Base-by-base conservation (phyloP, 1,140 invertebrate species). In the Araneus ventricosus region DNA sequence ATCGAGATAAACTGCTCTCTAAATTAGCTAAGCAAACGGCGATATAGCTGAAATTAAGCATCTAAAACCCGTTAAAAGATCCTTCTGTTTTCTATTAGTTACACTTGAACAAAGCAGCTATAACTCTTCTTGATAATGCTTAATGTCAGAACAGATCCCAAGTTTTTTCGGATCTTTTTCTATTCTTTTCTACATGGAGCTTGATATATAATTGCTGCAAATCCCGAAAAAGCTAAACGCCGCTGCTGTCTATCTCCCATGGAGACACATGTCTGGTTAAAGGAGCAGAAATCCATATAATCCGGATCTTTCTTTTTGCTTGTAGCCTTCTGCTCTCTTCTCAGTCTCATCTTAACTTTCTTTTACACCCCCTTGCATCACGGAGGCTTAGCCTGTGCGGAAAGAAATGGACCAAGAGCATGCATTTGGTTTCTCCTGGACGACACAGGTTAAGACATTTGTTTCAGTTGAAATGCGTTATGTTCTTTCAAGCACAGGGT, bases 191-290 rank as follows among this genome's bases (percentile, higher is more conserved):
- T 24, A 20, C 59, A 24, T n/a, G 59, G 30, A 30, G 30, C 70
- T 37, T 75, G 70, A 75, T 75, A 75, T 75, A 75, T 75, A 75
- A 75, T 75, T 75, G 70, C 70, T 75, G 30, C 70, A 75, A 75
- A 75, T 75, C 70, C 70, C 34, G 70, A 75, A 75, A 75, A 75
- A 75, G 70, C 70, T 75, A 75, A 75, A 75, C 70, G 70, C 70
- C 70, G 30, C 20, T 30, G 70, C 70, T 75, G 70, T 75, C 70
- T 37, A 75, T 75, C 70, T 75, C 70, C 70, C 34, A 75, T 37
- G 30, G 70, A 75, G 70, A 75, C 70, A 75, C 70, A 34, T 75
- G 70, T 75, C 70, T 75, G 70, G 70, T 75, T 75, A 75, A 75
- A 30, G 70, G 70, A 75, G 70, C 70, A 75, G 34, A 75, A 75